Evolutionary conservation across 1,140 invertebrate genomes (phyloP), one percentile per base, ranked within the genome.

Genomic region (Onthophagus taurus): DNA sequence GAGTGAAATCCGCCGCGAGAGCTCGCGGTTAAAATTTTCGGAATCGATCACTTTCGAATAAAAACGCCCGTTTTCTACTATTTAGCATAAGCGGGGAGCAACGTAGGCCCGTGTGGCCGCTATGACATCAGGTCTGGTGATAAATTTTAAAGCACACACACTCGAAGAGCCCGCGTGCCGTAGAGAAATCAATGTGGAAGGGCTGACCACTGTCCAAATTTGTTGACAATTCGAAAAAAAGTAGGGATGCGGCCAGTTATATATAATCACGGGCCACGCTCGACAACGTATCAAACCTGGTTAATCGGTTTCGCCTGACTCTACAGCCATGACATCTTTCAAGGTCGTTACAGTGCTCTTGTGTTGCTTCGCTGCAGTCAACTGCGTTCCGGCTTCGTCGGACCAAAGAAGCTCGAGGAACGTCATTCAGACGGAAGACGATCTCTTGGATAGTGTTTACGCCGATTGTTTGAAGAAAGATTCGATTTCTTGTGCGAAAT

Each of bases 391-490:
- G 33, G 75, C 81, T 13, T 77, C 81, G 63, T 79, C 84, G 53
- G 58, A 61, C 37, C 53, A 51, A 11, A 53, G 63, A 35, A 68
- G 66, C 50, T 66, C 65, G 31, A 69, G 75, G 44, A 77, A 77
- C 57, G 65, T 72, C 45, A 68, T 77, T 47, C 71, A 73, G 50
- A 74, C 72, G 34, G 80, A 82, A 44, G 83, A 83, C 53, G 83
- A 88, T 50, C 71, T 85, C 18, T 72, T 82, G 71, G 76, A 81
- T 52, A 77, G 76, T 52, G 78, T 83, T 51, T 78, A 85, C 60
- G 73, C 69, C 49, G 84, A 87, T 51, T 89, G 84, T 54, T 60
- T 85, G 38, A 74, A 77, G 50, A 87, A 86, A 64, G 83, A 87
- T 55, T 83, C 83, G 1, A 75, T 82, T 18, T 78, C 77, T 61